Percentiles rank a stretch among this genome's conserved stretches.
Evolutionary conservation across 2,113 vertebrate genomes (phyloP).

Genomic region (Felis chaus): DNA sequence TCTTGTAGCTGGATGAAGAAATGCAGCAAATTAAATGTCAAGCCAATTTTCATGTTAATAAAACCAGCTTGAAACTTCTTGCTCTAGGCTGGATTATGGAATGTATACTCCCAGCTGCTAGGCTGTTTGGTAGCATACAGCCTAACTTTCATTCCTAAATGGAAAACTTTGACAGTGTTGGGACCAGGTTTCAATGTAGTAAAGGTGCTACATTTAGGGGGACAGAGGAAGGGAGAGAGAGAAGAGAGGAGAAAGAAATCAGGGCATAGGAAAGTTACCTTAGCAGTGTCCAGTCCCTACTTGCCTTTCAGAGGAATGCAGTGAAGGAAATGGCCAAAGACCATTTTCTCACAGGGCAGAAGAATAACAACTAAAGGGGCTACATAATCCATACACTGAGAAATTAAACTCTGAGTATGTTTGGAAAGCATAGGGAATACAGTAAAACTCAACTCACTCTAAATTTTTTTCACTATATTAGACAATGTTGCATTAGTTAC

Average conservation of each 20-base stretch:
- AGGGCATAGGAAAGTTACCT: background rate
- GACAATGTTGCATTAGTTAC: background rate
- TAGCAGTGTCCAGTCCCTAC: background rate
- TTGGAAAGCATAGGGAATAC: background rate
- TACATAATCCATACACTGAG: background rate
- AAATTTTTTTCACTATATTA: background rate
- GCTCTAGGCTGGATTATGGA: background rate
- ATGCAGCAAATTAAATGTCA: conserved; percentile 6
- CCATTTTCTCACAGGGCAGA: background rate
- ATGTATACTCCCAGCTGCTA: background rate
- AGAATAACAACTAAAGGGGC: background rate
- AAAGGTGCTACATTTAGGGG: background rate
- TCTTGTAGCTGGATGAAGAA: conserved; percentile 6
- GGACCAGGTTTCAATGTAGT: background rate
- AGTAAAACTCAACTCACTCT: background rate
- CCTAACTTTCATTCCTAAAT: background rate
- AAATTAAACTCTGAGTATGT: background rate
- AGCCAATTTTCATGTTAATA: conserved; percentile 1
- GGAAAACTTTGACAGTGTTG: background rate
- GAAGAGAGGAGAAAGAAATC: background rate
- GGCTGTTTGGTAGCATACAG: background rate
- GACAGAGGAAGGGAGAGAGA: background rate
- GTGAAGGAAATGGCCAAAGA: background rate
- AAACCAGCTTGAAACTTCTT: background rate
- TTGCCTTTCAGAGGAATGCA: background rate